These are phyloP conservation scores for Apis florea DNA, from an alignment of 1,140 invertebrate genomes.

Conservation along the genomic window DNA sequence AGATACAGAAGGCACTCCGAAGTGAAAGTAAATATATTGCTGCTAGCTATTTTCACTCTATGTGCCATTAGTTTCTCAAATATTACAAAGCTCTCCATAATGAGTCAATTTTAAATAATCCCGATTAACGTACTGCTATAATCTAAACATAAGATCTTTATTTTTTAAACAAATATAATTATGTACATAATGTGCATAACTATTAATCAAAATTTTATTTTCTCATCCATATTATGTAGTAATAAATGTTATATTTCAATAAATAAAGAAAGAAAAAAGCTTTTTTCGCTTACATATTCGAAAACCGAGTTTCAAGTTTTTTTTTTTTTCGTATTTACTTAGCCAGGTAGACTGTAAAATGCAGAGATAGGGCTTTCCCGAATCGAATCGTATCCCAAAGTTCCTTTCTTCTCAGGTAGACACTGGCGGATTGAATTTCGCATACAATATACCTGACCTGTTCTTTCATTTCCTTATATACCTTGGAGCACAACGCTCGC, in stretches of 20 bases:
- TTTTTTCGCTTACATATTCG: too few relatives aligned
- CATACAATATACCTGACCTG: slow-evolving; percentile 61
- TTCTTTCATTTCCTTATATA: neutral
- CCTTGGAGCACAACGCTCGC: neutral
- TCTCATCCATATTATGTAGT: neutral
- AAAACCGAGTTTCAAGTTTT: too few relatives aligned
- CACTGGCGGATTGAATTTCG: slow-evolving; percentile 58
- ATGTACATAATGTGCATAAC: neutral
- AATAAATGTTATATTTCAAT: neutral
- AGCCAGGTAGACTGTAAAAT: neutral
- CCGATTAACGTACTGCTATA: neutral
- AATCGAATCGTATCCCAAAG: neutral
- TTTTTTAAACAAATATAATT: neutral
- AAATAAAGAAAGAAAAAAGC: too few relatives aligned
- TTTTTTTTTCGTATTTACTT: neutral
- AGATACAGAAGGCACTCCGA: slow-evolving; percentile 11
- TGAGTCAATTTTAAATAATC: neutral
- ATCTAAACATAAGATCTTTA: neutral
- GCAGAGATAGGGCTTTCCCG: neutral
- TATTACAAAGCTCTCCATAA: neutral
- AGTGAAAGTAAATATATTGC: slow-evolving; percentile 43
- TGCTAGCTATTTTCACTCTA: neutral
- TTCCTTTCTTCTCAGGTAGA: neutral
- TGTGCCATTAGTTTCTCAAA: slow-evolving; percentile 12
- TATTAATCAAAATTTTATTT: neutral